These are phyloP conservation scores for Drosophila longiperda DNA, from an alignment of 2,888 invertebrate genomes.

Conservation along the genomic window DNA sequence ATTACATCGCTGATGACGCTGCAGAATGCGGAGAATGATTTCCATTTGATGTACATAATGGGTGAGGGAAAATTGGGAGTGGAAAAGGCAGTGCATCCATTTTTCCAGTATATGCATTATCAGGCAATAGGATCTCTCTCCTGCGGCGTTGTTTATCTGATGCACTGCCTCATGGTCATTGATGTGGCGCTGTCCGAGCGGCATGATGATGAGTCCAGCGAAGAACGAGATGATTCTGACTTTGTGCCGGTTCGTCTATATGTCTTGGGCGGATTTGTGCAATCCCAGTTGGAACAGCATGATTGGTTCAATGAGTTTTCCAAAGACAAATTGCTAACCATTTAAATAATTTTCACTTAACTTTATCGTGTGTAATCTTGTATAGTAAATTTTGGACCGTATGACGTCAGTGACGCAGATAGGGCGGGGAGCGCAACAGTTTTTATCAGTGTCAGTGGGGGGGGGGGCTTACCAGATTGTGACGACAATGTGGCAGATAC, in stretches of 20 bases:
- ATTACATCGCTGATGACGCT: conserved; percentile 41
- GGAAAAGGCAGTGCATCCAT: conserved; percentile 42
- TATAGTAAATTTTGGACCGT: conserved; percentile 5
- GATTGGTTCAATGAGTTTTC: conserved; percentile 52
- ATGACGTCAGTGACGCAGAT: conserved; percentile 51
- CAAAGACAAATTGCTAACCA: neutral
- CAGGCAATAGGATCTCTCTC: conserved; percentile 38
- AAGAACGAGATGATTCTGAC: neutral
- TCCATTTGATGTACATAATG: conserved; percentile 33
- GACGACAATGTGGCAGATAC: conserved; percentile 46
- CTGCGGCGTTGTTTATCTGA: conserved; percentile 38
- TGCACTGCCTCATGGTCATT: conserved; percentile 51
- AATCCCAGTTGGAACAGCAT: conserved; percentile 27
- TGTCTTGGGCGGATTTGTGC: conserved; percentile 31
- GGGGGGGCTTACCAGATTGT: conserved; percentile 21
- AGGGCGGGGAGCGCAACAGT: conserved; percentile 42
- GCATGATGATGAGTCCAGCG: neutral
- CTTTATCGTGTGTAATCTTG: neutral
- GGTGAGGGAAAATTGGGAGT: neutral
- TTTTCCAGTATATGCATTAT: conserved; percentile 30
- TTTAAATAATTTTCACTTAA: conserved; percentile 1
- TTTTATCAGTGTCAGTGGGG: conserved; percentile 17
- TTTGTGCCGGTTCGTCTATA: conserved; percentile 38
- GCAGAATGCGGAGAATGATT: conserved; percentile 42
- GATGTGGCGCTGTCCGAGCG: conserved; percentile 49